Conservation (phyloP, 2,113 vertebrate genomes). For the Sapayoa aenigma region DNA sequence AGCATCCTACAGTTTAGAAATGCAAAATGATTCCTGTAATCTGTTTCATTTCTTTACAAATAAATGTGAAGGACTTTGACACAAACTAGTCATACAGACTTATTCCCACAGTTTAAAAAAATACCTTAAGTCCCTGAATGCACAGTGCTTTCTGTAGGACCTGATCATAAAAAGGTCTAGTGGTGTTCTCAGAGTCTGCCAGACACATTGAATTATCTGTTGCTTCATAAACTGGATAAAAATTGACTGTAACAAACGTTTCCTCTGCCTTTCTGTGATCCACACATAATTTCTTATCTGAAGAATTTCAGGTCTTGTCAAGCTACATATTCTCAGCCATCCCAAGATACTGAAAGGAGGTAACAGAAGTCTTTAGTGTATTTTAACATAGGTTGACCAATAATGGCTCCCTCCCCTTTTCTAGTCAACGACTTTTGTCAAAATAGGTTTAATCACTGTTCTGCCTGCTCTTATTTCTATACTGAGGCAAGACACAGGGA, state of each 20-base stretch:
- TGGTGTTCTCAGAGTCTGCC: background rate
- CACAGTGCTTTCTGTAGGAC: background rate
- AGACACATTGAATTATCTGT: background rate
- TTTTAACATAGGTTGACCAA: background rate
- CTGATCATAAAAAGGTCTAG: background rate
- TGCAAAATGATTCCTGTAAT: background rate
- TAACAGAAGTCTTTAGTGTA: background rate
- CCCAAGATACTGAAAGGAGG: background rate
- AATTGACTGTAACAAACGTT: background rate
- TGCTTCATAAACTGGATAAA: background rate
- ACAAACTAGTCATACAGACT: background rate
- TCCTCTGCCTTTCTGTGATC: background rate
- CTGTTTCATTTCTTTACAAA: background rate
- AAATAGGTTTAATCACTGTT: background rate
- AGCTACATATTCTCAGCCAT: background rate
- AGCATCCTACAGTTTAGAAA: background rate
- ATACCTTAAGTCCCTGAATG: background rate
- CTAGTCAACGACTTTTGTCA: background rate
- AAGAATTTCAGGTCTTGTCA: background rate
- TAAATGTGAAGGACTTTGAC: background rate
- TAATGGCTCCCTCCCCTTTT: background rate
- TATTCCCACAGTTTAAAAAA: background rate
- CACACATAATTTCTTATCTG: background rate
- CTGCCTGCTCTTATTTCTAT: slow-evolving; percentile 12
- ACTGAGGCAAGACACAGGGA: background rate